Evolutionary conservation across 2,888 invertebrate genomes (phyloP), one percentile per base, ranked within the genome.

Genomic region (Noctua pronuba): DNA sequence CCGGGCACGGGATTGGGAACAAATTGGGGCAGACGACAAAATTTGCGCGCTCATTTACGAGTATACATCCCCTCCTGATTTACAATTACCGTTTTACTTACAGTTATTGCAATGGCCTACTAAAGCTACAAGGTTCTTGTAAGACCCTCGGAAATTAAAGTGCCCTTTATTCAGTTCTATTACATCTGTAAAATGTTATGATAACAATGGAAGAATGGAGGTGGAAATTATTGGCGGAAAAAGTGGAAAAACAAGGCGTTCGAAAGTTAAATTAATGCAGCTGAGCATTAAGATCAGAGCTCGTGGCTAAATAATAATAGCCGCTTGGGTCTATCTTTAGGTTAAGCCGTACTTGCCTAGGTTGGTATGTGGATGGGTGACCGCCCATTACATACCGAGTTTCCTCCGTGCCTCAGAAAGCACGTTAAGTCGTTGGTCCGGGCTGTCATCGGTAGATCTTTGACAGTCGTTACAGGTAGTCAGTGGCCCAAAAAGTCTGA

Each of bases 21-120:
- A 93, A 94, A 94, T 94, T 94, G 92, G 91, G 91, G 90, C 90
- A 91, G 91, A 92, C 90, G 91, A 87, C 90, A 85, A 88, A 93
- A 91, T 93, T 93, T 93, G 91, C 90, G 90, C 91, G 91, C 90
- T 92, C 92, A 92, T 94, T 93, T 91, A 91, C 82, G 86, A 91
- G 90, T 93, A 93, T 92, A 92, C 90, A 89, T 87, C 88, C 83
- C 73, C 66, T 80, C 87, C 86, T 90, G 90, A 91, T 92, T 90
- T 90, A 89, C 87, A 91, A 90, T 91, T 89, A 89, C 88, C 80
- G 84, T 81, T 86, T 86, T 83, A 86, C 83, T 84, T 82, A 84
- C 75, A 80, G 77, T 82, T 85, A 87, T 85, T 90, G 86, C 73
- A 77, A 79, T 73, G 80, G 85, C 75, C 83, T 78, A 81, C 68